Base-by-base conservation (phyloP, 2,113 vertebrate species). In the Siniperca chuatsi region DNA sequence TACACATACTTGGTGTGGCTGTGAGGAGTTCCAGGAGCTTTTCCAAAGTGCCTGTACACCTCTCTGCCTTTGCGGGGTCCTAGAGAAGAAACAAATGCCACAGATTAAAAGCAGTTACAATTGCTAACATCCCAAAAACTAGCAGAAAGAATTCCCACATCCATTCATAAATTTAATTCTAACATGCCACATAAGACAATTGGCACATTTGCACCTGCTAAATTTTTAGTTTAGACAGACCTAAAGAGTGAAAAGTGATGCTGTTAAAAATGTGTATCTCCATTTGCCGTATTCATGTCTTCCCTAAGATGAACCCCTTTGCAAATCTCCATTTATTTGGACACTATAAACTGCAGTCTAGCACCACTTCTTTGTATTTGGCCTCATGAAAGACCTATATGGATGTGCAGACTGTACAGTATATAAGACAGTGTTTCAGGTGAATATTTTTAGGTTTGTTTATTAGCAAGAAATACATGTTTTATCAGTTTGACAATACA, bases 1-100 rank as follows among this genome's bases (percentile, higher is more conserved):
- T 65, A 20, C 0, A 95, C 97, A 90, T 94, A 98, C 97, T 98
- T 98, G 92, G 96, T 97, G 92, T 96, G 97, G 94, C 97, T 98
- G 93, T 98, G 97, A 4, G 97, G 97, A 21, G 97, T 97, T 92
- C 97, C 97, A 21, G 97, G 95, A 25, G 97, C 97, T 87, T 97
- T 98, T 89, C 97, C 97, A 23, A 98, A 98, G 92, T 98, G 97
- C 88, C 97, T 96, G 95, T 98, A 98, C 74, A 98, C 97, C 93
- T 97, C 94, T 73, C 97, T 95, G 89, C 85, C 97, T 94, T 98
- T 98, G 16, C 97, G 97, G 58, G 97, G 97, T 85, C 97, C 97
- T 98, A 84, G 4, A 83, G 13, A 72, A 85, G 4, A 88, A 79
- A 61, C 4, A 78, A 21, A 44, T 9, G 10, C 4, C 50, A 46